Conservation (phyloP, 2,113 vertebrate species). For the Phrynocephalus versicolor region DNA sequence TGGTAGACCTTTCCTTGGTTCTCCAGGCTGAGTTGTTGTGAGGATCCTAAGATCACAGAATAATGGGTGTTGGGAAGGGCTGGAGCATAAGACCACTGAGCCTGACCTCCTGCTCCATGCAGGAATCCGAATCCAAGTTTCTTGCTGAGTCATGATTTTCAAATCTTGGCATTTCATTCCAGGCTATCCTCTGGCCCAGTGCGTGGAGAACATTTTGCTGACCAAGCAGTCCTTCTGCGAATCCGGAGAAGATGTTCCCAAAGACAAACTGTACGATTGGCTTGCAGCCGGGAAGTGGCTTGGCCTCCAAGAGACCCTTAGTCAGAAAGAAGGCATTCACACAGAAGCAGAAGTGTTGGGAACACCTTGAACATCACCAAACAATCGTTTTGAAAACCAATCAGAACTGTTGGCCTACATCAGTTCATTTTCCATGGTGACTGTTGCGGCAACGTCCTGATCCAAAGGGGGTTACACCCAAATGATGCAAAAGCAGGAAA, state of each 20-base stretch:
- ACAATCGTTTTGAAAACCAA: background rate
- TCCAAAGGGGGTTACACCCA: background rate
- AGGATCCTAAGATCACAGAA: too few relatives aligned
- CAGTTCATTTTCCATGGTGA: background rate
- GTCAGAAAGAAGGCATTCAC: background rate
- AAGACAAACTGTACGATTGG: slow-evolving; percentile 50
- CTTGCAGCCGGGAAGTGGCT: slow-evolving; percentile 67
- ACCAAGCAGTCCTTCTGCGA: slow-evolving; percentile 2
- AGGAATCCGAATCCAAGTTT: too few relatives aligned
- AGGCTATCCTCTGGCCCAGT: slow-evolving; percentile 14
- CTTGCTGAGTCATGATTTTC: background rate
- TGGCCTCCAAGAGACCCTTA: slow-evolving; percentile 56
- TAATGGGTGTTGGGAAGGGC: too few relatives aligned
- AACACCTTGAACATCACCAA: background rate
- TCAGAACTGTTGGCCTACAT: background rate
- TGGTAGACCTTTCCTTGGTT: too few relatives aligned
- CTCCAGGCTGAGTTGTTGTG: too few relatives aligned
- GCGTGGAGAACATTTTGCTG: slow-evolving; percentile 16
- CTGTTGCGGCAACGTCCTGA: background rate
- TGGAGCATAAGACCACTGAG: too few relatives aligned
- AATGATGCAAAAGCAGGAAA: background rate
- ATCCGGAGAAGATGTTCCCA: background rate
- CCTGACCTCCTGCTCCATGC: too few relatives aligned
- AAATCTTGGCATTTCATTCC: background rate
- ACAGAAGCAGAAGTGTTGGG: background rate